Conservation (phyloP, 37 sponge, comb jelly and placozoan species). For the Lycopodina hypogea region DNA sequence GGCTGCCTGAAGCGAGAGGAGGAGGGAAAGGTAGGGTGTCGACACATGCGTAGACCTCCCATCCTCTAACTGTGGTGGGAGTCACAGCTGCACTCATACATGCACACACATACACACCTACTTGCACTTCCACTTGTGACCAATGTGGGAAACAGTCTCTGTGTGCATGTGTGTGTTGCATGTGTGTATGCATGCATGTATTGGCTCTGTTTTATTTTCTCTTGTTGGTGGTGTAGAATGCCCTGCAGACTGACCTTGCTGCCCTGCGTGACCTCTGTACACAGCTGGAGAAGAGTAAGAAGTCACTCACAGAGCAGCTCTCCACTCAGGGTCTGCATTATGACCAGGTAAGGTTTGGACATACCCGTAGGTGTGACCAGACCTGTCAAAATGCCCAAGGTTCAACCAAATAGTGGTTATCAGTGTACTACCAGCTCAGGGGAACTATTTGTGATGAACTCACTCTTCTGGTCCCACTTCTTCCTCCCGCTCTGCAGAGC, state of each 20-base stretch:
- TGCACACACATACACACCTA: background rate
- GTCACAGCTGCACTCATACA: conserved; percentile 5
- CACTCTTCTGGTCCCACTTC: too few species aligned
- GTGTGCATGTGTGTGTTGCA: background rate
- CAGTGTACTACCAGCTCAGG: too few species aligned
- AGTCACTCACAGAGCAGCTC: conserved; percentile 60
- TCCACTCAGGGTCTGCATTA: conserved; percentile 43
- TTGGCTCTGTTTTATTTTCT: background rate
- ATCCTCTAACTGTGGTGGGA: background rate
- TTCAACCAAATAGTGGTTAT: too few species aligned
- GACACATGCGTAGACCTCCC: background rate
- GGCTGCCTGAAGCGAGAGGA: conserved; percentile 67
- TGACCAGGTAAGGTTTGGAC: conserved; percentile 59
- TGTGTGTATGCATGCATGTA: background rate
- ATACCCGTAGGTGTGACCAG: background rate
- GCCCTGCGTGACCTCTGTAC: conserved; percentile 79
- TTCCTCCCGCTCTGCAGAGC: background rate
- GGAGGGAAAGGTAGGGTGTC: conserved; percentile 72
- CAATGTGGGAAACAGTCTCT: too few species aligned
- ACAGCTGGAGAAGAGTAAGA: conserved; percentile 77
- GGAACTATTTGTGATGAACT: background rate
- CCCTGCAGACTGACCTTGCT: conserved; percentile 70
- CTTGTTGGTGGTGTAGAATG: conserved; percentile 27
- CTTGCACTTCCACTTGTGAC: too few species aligned
- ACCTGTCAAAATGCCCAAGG: background rate